Evolutionary conservation across 2,113 vertebrate species (phyloP).

Genomic region (Neolamprologus hecqui): DNA sequence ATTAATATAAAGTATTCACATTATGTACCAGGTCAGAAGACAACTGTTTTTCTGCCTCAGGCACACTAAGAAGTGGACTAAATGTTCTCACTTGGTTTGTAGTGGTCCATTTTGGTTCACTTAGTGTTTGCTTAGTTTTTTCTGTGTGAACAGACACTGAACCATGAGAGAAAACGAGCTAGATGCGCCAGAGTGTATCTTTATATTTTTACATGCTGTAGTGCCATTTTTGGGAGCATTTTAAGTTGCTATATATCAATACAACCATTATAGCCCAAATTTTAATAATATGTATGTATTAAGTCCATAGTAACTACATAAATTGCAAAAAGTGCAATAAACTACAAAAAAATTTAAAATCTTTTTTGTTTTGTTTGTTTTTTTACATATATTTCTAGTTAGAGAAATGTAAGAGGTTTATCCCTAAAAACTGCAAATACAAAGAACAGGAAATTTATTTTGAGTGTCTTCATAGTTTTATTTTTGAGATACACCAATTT

Average conservation of each 20-base stretch:
- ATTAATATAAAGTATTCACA: background rate
- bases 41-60: background rate
- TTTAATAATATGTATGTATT: background rate
- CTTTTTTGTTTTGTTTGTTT: background rate
- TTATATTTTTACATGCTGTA: background rate
- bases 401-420: background rate
- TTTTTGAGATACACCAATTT: background rate
- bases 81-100: background rate
- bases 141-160: background rate
- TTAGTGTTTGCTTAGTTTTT: background rate
- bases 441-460: background rate
- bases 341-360: background rate
- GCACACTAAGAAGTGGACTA: background rate
- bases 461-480: background rate
- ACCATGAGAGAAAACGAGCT: background rate
- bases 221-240: background rate
- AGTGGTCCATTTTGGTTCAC: background rate
- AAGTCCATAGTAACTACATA: background rate
- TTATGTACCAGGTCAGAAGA: background rate
- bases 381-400: background rate
- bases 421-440: background rate
- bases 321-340: background rate
- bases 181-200: background rate
- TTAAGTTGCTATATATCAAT: background rate
- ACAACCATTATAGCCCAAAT: background rate